phyloP scores from a whole-genome alignment of 2,888 invertebrate species.

The Plagiodera versicolora region DNA sequence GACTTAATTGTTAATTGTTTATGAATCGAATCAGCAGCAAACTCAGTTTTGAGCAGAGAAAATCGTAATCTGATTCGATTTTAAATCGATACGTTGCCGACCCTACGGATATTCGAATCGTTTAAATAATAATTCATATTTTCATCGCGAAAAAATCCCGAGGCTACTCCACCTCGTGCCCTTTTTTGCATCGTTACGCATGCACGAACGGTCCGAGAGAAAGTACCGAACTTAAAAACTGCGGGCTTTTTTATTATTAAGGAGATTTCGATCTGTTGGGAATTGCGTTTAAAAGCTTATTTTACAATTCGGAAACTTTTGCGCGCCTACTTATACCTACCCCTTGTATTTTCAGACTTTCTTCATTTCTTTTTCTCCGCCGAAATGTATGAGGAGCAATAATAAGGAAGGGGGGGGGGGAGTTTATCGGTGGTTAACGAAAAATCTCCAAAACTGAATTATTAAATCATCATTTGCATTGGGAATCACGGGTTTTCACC shows the following conservation, averaged over 20 bases:
- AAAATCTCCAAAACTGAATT: too few species aligned
- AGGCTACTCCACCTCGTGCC: constrained; percentile 30
- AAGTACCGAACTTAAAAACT: constrained; percentile 45
- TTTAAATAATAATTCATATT: constrained; percentile 31
- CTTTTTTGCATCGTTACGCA: constrained; percentile 35
- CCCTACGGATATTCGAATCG: constrained; percentile 15
- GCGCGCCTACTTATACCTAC: background rate
- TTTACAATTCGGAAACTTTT: constrained; percentile 37
- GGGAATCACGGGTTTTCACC: too few species aligned
- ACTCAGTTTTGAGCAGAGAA: too few species aligned
- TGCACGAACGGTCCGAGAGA: constrained; percentile 44
- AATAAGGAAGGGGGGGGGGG: too few species aligned
- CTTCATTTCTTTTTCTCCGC: background rate
- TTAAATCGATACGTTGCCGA: background rate
- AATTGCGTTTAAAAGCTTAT: constrained; percentile 49
- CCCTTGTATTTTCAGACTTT: background rate
- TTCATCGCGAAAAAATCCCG: constrained; percentile 21
- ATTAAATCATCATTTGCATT: too few species aligned
- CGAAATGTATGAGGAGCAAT: background rate
- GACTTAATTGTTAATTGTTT: too few species aligned
- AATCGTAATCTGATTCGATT: constrained; percentile 5
- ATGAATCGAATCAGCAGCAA: too few species aligned
- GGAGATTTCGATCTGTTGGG: constrained; percentile 50
- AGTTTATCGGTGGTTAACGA: too few species aligned
- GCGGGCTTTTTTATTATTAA: constrained; percentile 47